Percentiles rank a stretch among this genome's conserved stretches.
Conservation (phyloP, 2,888 invertebrate species). For the Drosophila phalerata region DNA sequence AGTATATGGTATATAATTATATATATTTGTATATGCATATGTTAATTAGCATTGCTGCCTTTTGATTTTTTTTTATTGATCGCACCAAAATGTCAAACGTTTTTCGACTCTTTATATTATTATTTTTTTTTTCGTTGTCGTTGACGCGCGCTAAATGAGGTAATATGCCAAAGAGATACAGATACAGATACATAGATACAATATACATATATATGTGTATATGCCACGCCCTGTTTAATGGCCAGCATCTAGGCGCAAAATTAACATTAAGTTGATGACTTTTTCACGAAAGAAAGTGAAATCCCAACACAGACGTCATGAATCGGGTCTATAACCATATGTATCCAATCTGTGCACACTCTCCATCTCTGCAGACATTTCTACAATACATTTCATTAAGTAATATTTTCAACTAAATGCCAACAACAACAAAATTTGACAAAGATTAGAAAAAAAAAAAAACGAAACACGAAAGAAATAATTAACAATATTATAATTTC, state of each 20-base stretch:
- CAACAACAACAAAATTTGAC: slow-evolving; percentile 1
- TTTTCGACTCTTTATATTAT: slow-evolving; percentile 58
- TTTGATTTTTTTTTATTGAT: slow-evolving; percentile 73
- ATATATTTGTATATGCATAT: slow-evolving; percentile 61
- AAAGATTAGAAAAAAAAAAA: slow-evolving; percentile 8
- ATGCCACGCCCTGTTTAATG: slow-evolving; percentile 55
- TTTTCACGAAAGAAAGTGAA: slow-evolving; percentile 63
- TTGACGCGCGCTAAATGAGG: slow-evolving; percentile 67
- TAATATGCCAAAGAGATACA: slow-evolving; percentile 58
- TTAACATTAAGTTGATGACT: slow-evolving; percentile 67
- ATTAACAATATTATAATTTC: slow-evolving; percentile 16
- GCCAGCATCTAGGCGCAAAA: slow-evolving; percentile 49
- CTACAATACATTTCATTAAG: slow-evolving; percentile 8
- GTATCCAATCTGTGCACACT: background rate
- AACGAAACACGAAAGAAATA: too few relatives aligned
- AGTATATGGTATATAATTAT: slow-evolving; percentile 42
- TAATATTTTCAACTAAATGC: background rate
- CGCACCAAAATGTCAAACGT: slow-evolving; percentile 80
- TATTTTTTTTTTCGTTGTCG: slow-evolving; percentile 17
- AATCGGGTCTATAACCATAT: slow-evolving; percentile 1
- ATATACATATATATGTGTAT: slow-evolving; percentile 7
- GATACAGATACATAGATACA: slow-evolving; percentile 24
- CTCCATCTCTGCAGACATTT: background rate
- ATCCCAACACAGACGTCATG: slow-evolving; percentile 50
- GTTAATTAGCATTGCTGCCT: slow-evolving; percentile 78